These are phyloP conservation scores for Noctilio leporinus DNA, from an alignment of 2,113 vertebrate genomes.

Conservation along the genomic window DNA sequence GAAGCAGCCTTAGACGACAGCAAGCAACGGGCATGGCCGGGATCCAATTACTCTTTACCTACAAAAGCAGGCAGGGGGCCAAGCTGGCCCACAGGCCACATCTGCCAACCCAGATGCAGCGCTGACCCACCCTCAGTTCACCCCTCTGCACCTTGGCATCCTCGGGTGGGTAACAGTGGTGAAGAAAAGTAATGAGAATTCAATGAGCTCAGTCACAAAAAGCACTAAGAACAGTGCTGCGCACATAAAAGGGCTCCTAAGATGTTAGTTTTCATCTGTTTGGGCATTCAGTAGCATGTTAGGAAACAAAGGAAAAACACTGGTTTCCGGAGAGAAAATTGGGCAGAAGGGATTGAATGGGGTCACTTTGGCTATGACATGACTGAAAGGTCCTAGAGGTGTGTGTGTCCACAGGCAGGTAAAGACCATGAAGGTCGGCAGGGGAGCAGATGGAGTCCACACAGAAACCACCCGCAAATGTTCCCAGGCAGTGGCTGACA, in stretches of 20 bases:
- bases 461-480: neutral
- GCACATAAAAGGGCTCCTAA: neutral
- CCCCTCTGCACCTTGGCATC: neutral
- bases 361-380: neutral
- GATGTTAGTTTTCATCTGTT: neutral
- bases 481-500: neutral
- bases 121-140: neutral
- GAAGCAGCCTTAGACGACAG: neutral
- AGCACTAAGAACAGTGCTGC: neutral
- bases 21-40: neutral
- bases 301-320: neutral
- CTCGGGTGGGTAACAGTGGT: accelerated
- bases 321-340: neutral
- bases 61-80: neutral
- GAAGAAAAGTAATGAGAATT: neutral
- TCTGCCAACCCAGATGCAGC: neutral
- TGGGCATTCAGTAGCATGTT: neutral
- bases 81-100: neutral
- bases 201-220: neutral
- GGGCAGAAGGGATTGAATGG: neutral
- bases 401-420: neutral
- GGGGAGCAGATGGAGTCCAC: neutral
- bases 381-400: neutral
- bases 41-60: neutral
- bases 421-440: neutral